phyloP scores from a whole-genome alignment of 2,113 vertebrate species.

The Seriola dumerili region DNA sequence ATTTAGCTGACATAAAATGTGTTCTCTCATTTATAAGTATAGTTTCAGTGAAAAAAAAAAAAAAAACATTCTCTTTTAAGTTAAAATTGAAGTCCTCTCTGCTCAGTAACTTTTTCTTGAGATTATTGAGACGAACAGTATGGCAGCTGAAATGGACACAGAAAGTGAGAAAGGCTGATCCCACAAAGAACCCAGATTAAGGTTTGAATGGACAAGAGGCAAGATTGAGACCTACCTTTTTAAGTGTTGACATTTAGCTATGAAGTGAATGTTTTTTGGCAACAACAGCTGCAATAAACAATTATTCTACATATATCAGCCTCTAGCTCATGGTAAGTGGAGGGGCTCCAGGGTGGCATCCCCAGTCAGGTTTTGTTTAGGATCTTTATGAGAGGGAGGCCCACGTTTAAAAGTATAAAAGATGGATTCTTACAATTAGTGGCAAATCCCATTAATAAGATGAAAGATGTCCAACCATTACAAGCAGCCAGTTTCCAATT shows the following conservation, averaged over 20 bases:
- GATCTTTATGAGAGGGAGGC: conserved; percentile 11
- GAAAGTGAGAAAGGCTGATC: not conserved
- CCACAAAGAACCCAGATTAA: too few species aligned
- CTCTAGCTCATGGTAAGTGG: not conserved
- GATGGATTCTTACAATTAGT: conserved; percentile 33
- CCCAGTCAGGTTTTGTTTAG: not conserved
- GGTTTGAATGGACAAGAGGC: too few species aligned
- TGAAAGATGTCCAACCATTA: conserved; percentile 16
- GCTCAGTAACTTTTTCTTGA: not conserved
- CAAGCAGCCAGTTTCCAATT: not conserved
- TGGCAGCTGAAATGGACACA: not conserved
- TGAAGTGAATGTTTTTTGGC: not conserved
- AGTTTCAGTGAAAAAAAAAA: not conserved
- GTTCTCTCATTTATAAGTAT: conserved; percentile 1
- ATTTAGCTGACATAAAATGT: conserved; percentile 4
- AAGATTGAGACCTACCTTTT: not conserved
- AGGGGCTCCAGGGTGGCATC: not conserved
- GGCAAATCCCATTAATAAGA: conserved; percentile 37
- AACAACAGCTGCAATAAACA: conserved; percentile 18
- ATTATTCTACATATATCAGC: not conserved
- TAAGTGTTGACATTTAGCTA: not conserved
- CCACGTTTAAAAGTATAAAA: conserved; percentile 4
- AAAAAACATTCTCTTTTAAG: not conserved
- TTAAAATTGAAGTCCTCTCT: not conserved
- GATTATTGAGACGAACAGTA: not conserved